Evolutionary conservation across 2,888 invertebrate genomes (phyloP), one percentile per base, ranked within the genome.

Genomic region (Thera obeliscata): DNA sequence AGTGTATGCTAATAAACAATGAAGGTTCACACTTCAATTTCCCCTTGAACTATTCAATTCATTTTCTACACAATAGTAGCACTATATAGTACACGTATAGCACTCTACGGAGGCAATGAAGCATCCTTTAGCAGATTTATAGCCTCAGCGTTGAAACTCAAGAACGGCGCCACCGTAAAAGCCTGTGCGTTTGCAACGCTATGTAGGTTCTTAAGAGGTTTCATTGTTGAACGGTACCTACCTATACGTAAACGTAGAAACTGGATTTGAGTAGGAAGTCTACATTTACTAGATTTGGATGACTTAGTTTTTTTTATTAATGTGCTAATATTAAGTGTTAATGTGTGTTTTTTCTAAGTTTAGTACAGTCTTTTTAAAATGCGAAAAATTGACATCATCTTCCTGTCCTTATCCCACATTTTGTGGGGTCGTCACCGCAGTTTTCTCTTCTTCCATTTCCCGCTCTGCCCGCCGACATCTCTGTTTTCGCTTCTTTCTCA

Each of bases 51-150:
- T 46, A 64, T 69, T 69, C 68, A 71, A 71, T 71, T 69, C 56
- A 64, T 62, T 65, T 58, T 65, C 55, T 55, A 55, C 59, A 63
- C 68, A 67, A 67, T 61, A 64, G 36, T 49, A 22, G 1, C 22
- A 22, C 22, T 22, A 22, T 22, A 22, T 22, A 61, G 50, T 63
- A 57, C 49, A 58, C 12, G 43, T 38, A 55, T 33, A 52, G 56
- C 46, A 57, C 43, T 38, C 12, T 46, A 64, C 62, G 69, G 61
- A 57, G 66, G 72, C 66, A 70, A 69, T 69, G 66, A 64, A 64
- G 66, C 66, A 58, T 65, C 67, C 65, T 69, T 50, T 64, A 70
- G 58, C 68, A 74, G 74, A 75, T 75, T 75, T 75, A 75, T 74
- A 67, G 72, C 66, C 74, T 69, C 74, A 60, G 54, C 57, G 66